Conservation (phyloP, 2,113 vertebrate genomes). For the Oryzias melastigma region DNA sequence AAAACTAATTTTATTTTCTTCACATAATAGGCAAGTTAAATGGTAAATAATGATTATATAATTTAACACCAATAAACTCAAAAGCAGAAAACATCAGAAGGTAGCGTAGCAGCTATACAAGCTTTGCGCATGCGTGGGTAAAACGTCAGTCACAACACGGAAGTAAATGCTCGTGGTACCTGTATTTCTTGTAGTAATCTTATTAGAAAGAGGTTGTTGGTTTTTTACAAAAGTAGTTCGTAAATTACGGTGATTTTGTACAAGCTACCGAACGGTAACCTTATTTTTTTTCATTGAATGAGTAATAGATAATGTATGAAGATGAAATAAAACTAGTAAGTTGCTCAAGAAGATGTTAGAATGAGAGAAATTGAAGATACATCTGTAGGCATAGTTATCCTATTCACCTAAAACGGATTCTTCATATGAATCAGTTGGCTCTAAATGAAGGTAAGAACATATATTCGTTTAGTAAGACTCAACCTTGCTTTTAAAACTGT, state of each 20-base stretch:
- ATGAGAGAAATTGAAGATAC: too few species aligned
- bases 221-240: conserved; percentile 29
- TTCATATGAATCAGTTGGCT: neutral
- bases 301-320: neutral
- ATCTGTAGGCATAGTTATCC: too few species aligned
- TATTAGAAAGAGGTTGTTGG: conserved; percentile 48
- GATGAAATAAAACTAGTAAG: neutral
- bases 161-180: conserved; percentile 56
- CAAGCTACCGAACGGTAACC: neutral
- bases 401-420: too few species aligned
- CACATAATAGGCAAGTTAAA: too few species aligned
- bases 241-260: conserved; percentile 36
- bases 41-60: too few species aligned
- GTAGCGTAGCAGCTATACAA: too few species aligned
- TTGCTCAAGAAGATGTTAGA: too few species aligned
- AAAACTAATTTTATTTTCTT: too few species aligned
- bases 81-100: too few species aligned
- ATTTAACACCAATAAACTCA: too few species aligned
- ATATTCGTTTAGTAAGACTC: neutral
- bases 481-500: neutral
- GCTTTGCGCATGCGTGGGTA: conserved; percentile 24
- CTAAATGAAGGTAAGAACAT: conserved; percentile 44
- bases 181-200: conserved; percentile 63
- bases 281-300: neutral
- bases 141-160: conserved; percentile 68